Evolutionary conservation across 2,797 vertebrate genomes (phyloP), one percentile per base, ranked within the genome.

Genomic region (Poecile montanus): DNA sequence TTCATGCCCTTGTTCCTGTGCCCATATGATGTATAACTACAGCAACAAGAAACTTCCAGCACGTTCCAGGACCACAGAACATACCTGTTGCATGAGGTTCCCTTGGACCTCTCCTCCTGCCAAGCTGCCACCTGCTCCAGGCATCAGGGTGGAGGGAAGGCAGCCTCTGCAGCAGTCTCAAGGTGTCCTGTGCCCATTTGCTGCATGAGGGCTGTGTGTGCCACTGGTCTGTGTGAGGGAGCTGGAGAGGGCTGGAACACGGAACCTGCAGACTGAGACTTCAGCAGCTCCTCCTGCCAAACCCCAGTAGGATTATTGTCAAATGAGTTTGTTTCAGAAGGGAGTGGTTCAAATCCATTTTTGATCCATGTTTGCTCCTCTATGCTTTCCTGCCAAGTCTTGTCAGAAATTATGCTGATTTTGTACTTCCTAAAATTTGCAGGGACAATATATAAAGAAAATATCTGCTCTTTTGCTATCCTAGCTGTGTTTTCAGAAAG

Each of bases 161-260:
- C 0, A 4, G 5, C 14, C 40, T 20, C 42, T 62, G 30, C 36
- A 62, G 80, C 58, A 70, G 47, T 40, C 3, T 0, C 44, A 54
- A 42, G 20, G 40, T 73, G 62, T 7, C 3, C 2, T 7, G 3
- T 22, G 32, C 6, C 58, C 1, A 0, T 22, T 47, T 56, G 29
- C 63, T 51, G 30, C 29, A 4, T 2, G 29, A 51, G 40, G 25
- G n/a, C 47, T 57, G 15, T 32, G 45, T 12, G 1, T 0, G 1
- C 22, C 27, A 8, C 32, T 12, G 25, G 3, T 51, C 56, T 76
- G 29, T 2, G 0, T 9, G 40, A 40, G 57, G n/a, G 30, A 83
- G 25, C 70, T 89, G 73, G 32, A 72, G 32, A 40, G 16, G 19
- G 6, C 6, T 62, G 44, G 51, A 76, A 16, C 36, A 3, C 6